phyloP scores from a whole-genome alignment of 2,113 vertebrate species.

The Heterotilapia buettikoferi region DNA sequence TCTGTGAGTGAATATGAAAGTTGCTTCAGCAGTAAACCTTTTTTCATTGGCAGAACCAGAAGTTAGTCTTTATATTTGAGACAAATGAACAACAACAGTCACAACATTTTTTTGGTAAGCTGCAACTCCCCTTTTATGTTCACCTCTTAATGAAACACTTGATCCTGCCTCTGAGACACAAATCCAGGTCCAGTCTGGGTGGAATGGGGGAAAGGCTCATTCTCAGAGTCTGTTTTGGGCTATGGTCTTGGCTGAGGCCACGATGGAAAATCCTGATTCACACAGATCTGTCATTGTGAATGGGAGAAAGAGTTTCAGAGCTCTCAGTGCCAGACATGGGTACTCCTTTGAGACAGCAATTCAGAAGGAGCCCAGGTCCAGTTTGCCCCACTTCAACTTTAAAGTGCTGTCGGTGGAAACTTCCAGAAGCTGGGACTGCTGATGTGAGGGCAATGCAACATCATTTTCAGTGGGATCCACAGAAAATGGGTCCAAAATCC shows the following conservation, averaged over 20 bases:
- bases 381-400: not conserved
- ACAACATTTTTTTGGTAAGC: not conserved
- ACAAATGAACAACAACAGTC: not conserved
- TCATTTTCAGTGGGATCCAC: not conserved
- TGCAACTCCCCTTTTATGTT: not conserved
- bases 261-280: not conserved
- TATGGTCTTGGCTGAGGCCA: not conserved
- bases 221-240: not conserved
- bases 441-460: not conserved
- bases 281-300: not conserved
- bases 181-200: not conserved
- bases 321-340: not conserved
- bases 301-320: not conserved
- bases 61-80: not conserved
- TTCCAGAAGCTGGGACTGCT: not conserved
- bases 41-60: not conserved
- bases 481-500: not conserved
- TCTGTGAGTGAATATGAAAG: not conserved
- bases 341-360: not conserved
- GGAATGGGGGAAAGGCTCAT: not conserved
- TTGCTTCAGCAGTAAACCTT: not conserved
- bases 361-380: not conserved
- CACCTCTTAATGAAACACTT: not conserved
- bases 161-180: not conserved
- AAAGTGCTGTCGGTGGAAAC: not conserved